These are phyloP conservation scores for Gobionotothen gibberifrons DNA, from an alignment of 2,797 vertebrate genomes.

Conservation along the genomic window DNA sequence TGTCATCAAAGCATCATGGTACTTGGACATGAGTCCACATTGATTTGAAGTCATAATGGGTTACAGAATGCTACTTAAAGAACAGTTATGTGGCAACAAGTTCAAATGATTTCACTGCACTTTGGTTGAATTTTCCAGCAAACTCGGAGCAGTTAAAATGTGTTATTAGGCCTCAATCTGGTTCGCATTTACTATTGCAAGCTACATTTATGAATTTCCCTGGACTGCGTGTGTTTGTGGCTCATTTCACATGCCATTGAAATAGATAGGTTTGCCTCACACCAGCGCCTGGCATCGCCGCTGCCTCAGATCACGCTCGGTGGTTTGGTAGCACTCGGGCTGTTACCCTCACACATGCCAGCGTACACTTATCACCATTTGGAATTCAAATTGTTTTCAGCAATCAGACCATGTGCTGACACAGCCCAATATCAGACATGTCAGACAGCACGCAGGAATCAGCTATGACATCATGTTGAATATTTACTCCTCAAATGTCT, in stretches of 20 bases:
- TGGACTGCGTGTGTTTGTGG: conserved; percentile 60
- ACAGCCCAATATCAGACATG: conserved; percentile 39
- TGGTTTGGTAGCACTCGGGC: conserved; percentile 61
- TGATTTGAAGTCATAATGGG: conserved; percentile 1
- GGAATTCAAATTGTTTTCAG: conserved; percentile 31
- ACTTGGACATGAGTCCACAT: not conserved
- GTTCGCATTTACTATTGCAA: conserved; percentile 61
- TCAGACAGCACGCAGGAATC: conserved; percentile 31
- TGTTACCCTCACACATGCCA: conserved; percentile 53
- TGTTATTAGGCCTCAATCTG: conserved; percentile 52
- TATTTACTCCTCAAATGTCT: conserved; percentile 41
- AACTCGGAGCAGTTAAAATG: conserved; percentile 35
- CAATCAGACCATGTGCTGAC: conserved; percentile 47
- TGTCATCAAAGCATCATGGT: not conserved
- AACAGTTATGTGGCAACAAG: not conserved
- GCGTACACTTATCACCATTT: conserved; percentile 51
- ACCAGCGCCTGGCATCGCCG: conserved; percentile 53
- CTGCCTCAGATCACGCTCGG: conserved; percentile 56
- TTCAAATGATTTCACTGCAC: conserved; percentile 40
- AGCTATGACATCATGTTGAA: conserved; percentile 43
- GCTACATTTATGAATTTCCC: conserved; percentile 60
- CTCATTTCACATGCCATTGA: conserved; percentile 63
- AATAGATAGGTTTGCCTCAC: conserved; percentile 64
- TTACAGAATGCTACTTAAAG: not conserved
- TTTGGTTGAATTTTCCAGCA: conserved; percentile 45